phyloP scores from a whole-genome alignment of 2,888 invertebrate species.

The Drosophila nigricruria region DNA sequence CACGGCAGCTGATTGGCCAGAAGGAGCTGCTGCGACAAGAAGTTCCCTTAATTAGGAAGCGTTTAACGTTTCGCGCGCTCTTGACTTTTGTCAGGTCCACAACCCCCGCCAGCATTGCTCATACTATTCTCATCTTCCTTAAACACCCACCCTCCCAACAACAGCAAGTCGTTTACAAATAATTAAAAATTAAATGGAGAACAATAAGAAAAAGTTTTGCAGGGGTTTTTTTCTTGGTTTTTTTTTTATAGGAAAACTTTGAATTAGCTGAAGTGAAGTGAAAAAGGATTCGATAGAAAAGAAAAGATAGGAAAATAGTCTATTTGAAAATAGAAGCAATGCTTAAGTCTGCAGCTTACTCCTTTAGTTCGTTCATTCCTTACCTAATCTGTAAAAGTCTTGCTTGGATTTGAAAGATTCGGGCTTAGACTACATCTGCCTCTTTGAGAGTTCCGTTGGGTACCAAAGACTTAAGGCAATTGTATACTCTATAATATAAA shows the following conservation, averaged over 20 bases:
- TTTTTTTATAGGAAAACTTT: neutral
- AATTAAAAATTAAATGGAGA: slow-evolving; percentile 53
- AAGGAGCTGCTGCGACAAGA: slow-evolving; percentile 28
- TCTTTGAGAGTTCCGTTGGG: too few species aligned
- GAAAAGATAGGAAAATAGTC: neutral
- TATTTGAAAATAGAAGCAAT: neutral
- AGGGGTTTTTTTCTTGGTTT: neutral
- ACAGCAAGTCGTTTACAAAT: slow-evolving; percentile 46
- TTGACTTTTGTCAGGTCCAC: slow-evolving; percentile 57
- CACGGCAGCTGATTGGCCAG: slow-evolving; percentile 64
- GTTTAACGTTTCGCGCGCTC: slow-evolving; percentile 70
- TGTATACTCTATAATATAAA: too few species aligned
- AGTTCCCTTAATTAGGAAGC: slow-evolving; percentile 74
- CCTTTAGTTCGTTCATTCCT: neutral
- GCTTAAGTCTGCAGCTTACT: neutral
- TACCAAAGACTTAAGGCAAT: too few species aligned
- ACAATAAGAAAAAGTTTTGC: slow-evolving; percentile 21
- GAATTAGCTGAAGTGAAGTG: neutral
- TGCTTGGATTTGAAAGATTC: neutral
- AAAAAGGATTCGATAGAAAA: neutral
- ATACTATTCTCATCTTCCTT: neutral
- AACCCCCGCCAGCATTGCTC: neutral
- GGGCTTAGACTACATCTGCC: neutral
- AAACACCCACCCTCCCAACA: neutral
- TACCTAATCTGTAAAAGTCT: too few species aligned